Conservation (phyloP, 1,140 invertebrate species). For the Bactericera cockerelli region DNA sequence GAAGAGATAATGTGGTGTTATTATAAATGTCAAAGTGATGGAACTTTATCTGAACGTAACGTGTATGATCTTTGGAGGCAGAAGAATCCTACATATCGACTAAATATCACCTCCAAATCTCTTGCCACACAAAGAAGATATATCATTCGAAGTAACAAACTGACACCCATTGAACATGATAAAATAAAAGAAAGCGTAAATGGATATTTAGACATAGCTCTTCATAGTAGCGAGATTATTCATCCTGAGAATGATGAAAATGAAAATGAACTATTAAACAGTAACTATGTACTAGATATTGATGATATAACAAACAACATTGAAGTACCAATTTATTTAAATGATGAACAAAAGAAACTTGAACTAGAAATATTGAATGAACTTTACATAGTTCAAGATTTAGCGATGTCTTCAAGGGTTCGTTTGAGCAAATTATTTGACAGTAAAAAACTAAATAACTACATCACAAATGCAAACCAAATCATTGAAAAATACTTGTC, state of each 20-base stretch:
- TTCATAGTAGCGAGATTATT: neutral
- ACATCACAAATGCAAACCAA: neutral
- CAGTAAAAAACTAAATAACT: neutral
- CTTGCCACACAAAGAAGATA: neutral
- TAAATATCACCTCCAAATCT: neutral
- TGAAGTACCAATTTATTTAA: neutral
- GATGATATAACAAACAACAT: neutral
- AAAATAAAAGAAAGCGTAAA: neutral
- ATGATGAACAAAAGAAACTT: neutral
- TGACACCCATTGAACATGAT: neutral
- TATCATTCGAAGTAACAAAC: neutral
- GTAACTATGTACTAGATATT: neutral
- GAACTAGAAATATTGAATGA: neutral
- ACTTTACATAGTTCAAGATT: neutral
- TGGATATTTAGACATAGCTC: neutral
- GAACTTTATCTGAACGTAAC: neutral
- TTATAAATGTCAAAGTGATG: neutral
- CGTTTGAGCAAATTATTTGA: neutral
- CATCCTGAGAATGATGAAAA: neutral
- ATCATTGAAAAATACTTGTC: neutral
- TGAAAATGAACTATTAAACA: neutral
- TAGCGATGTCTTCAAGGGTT: neutral
- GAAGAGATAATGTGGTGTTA: neutral
- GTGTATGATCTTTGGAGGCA: neutral
- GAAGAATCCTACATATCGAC: neutral